phyloP scores from a whole-genome alignment of 2,797 vertebrate species.

The Oryzias sinensis region DNA sequence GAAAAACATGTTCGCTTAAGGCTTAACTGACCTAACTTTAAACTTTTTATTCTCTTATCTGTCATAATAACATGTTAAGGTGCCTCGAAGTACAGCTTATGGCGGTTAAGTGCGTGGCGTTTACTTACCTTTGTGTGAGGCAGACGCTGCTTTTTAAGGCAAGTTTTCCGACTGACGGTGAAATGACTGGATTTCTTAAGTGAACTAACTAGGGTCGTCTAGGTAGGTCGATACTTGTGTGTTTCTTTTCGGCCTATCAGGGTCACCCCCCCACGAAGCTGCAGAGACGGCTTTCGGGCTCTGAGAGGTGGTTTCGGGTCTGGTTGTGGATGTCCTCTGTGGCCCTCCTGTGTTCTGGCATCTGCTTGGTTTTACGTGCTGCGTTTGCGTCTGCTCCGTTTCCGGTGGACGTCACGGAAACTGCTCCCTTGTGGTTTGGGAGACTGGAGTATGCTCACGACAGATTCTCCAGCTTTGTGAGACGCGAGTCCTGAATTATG shows the following conservation, averaged over 20 bases:
- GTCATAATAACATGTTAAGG: background rate
- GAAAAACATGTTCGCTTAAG: too few relatives aligned
- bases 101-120: background rate
- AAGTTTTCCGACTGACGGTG: background rate
- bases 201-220: slow-evolving; percentile 55
- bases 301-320: background rate
- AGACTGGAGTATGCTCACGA: slow-evolving; percentile 21
- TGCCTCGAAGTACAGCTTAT: background rate
- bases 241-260: background rate
- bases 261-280: background rate
- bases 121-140: slow-evolving; percentile 29
- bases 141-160: slow-evolving; percentile 6
- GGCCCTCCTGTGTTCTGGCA: slow-evolving; percentile 12
- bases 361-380: slow-evolving; percentile 57
- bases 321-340: slow-evolving; percentile 25
- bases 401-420: slow-evolving; percentile 61
- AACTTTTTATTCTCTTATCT: background rate
- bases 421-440: slow-evolving; percentile 30
- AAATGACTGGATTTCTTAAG: background rate
- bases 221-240: slow-evolving; percentile 13
- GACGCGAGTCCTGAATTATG: background rate
- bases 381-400: slow-evolving; percentile 27
- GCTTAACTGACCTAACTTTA: too few relatives aligned
- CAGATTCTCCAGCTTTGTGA: slow-evolving; percentile 18
- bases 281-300: slow-evolving; percentile 1